Base-by-base conservation (phyloP, 2,888 invertebrate species). In the Mythimna ferrago region DNA sequence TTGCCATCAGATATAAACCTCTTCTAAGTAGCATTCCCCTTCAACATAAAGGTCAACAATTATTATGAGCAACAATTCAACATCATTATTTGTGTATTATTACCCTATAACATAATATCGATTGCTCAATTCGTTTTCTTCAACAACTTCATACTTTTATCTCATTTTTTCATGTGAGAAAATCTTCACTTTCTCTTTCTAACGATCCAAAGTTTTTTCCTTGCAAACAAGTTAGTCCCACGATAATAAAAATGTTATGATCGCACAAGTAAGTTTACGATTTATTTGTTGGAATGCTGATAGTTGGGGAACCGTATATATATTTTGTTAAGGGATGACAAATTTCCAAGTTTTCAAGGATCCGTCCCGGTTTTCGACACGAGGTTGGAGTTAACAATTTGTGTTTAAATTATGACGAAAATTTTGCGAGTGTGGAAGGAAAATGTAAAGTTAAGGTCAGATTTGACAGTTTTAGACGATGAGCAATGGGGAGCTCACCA, bases 241-340 rank as follows among this genome's bases (percentile, higher is more conserved):
- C 84, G 88, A 92, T 92, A 92, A 89, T 94, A 94, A 95, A 94
- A 94, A 92, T 94, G 93, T 94, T 94, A 94, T 93, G 93, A 94
- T 93, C 91, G 86, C 86, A 89, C 87, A 88, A 82, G 70, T 75
- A 89, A 92, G 86, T 94, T 94, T 91, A 93, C 92, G 94, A 93
- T 94, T 94, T 95, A 94, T 94, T 94, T 94, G 94, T 93, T 89
- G 85, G 85, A 86, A 81, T 81, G 86, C 82, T 73, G 89, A 90
- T 90, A 91, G 91, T 92, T 92, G 83, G 78, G 68, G 87, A 88
- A 89, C 87, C 63, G 78, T 83, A 83, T 85, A 83, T 85, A 83
- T 85, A 83, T 87, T 82, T 84, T 79, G 76, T 81, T 78, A 82
- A 78, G 83, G 76, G 72, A 65, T 76, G 76, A 70, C 80, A 72